phyloP scores from a whole-genome alignment of 2,888 invertebrate species.

The Parapristionchus giblindavisi region DNA sequence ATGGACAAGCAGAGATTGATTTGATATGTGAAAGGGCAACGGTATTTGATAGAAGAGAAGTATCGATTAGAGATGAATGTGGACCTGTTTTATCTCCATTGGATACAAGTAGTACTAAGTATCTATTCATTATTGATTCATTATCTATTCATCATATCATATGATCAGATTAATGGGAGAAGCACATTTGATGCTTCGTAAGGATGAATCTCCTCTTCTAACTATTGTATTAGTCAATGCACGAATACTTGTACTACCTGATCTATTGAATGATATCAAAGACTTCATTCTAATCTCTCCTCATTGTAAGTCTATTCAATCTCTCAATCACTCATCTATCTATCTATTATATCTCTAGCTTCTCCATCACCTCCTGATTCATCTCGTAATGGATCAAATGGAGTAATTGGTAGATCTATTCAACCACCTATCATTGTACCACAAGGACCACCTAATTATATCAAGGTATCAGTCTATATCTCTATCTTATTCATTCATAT shows the following conservation, averaged over 20 bases:
- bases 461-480: constrained; percentile 7
- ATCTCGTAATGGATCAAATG: constrained; percentile 1
- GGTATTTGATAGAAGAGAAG: constrained; percentile 70
- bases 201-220: constrained; percentile 62
- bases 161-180: constrained; percentile 50
- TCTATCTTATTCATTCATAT: not conserved
- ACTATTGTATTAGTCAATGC: constrained; percentile 56
- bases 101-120: constrained; percentile 44
- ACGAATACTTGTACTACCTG: constrained; percentile 61
- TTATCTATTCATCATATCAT: not conserved
- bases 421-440: not conserved
- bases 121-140: constrained; percentile 50
- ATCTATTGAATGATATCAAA: constrained; percentile 64
- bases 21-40: constrained; percentile 72
- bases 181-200: constrained; percentile 64
- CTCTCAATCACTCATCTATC: not conserved
- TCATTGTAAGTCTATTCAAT: constrained; percentile 19
- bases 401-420: not conserved
- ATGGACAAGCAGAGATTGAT: constrained; percentile 72
- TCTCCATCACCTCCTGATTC: not conserved
- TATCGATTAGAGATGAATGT: constrained; percentile 15
- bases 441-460: constrained; percentile 33
- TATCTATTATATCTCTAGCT: not conserved
- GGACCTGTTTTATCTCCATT: constrained; percentile 34
- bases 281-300: constrained; percentile 60